Evolutionary conservation across 2,113 vertebrate genomes (phyloP).

Genomic region (Galeopterus variegatus): DNA sequence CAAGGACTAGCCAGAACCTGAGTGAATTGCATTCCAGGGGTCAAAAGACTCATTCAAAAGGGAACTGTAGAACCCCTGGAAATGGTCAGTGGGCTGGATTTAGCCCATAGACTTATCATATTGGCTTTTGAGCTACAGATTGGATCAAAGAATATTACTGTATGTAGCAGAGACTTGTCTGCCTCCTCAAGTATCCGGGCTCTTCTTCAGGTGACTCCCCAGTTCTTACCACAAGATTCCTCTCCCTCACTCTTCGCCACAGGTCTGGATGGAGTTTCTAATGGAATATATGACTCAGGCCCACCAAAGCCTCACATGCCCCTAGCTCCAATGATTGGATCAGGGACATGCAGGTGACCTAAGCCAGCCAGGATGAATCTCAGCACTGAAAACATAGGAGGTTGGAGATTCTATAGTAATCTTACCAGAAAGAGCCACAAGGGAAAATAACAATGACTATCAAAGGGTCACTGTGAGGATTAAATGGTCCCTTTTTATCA

Average conservation of each 20-base stretch:
- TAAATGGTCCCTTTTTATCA: neutral
- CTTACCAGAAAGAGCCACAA: neutral
- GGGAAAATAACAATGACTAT: neutral
- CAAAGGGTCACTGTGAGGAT: neutral
- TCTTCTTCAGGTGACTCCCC: constrained; percentile 9
- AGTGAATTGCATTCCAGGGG: neutral
- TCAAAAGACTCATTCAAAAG: neutral
- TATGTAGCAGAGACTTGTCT: neutral
- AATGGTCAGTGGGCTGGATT: neutral
- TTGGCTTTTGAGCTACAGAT: neutral
- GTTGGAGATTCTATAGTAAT: neutral
- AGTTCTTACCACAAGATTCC: neutral
- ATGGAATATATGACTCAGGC: neutral
- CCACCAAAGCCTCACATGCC: neutral
- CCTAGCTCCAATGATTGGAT: neutral
- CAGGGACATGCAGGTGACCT: neutral
- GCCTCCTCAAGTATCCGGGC: neutral
- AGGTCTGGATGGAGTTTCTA: neutral
- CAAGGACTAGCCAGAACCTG: neutral
- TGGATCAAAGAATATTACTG: neutral
- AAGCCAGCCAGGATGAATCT: constrained; percentile 1
- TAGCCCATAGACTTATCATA: neutral
- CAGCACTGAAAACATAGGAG: neutral
- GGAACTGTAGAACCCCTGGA: neutral
- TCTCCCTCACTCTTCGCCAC: neutral